Conservation (phyloP, 2,113 vertebrate species). For the Ceyx melanurus region DNA sequence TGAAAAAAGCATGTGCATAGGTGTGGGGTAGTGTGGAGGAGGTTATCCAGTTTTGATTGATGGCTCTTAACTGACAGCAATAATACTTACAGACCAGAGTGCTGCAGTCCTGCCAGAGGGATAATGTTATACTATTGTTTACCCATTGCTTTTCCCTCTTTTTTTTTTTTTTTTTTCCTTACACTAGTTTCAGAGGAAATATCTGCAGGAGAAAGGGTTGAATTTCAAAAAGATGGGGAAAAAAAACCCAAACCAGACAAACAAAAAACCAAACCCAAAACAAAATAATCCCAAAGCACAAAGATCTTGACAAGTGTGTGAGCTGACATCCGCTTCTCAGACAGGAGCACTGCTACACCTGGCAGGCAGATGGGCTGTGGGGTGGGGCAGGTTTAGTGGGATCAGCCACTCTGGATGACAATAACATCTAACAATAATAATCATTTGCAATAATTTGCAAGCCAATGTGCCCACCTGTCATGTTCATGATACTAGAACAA, state of each 20-base stretch:
- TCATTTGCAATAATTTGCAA: neutral
- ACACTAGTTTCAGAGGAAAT: neutral
- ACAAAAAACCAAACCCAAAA: neutral
- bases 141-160: neutral
- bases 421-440: neutral
- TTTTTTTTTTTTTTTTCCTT: neutral
- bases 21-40: neutral
- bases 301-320: rapidly evolving
- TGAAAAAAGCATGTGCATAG: neutral
- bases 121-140: rapidly evolving
- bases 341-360: rapidly evolving
- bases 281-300: neutral
- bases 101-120: neutral
- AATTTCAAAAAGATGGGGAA: neutral
- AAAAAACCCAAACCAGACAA: neutral
- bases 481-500: neutral
- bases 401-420: neutral
- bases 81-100: neutral
- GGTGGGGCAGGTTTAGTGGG: neutral
- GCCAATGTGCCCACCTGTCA: rapidly evolving
- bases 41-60: neutral
- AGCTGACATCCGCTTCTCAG: neutral
- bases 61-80: neutral
- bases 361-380: neutral
- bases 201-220: neutral